Conservation (phyloP, 2,888 invertebrate species). For the Heliconius sara region DNA sequence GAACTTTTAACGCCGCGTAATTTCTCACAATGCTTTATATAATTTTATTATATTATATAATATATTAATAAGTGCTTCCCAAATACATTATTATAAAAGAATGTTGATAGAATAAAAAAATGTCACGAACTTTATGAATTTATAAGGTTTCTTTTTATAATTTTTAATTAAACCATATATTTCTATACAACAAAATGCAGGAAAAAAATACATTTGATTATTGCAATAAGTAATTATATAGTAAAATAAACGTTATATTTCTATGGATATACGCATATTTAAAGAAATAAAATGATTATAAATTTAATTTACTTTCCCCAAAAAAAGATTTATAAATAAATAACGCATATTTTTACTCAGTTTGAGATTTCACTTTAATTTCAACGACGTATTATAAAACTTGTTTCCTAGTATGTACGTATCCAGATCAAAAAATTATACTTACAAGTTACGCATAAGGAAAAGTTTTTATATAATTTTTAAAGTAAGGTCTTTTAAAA, state of each 20-base stretch:
- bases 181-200: too few species aligned
- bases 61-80: background rate
- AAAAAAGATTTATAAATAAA: background rate
- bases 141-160: too few species aligned
- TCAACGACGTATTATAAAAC: conserved; percentile 9
- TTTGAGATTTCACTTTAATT: conserved; percentile 14
- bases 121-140: too few species aligned
- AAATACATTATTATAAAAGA: background rate
- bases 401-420: background rate
- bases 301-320: conserved; percentile 5
- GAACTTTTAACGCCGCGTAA: background rate
- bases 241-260: too few species aligned
- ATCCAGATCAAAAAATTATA: background rate
- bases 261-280: background rate
- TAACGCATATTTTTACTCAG: background rate
- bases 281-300: background rate
- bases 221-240: too few species aligned
- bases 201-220: too few species aligned
- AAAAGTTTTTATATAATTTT: conserved; percentile 19
- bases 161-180: too few species aligned
- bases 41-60: conserved; percentile 9
- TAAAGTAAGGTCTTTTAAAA: conserved; percentile 20
- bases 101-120: too few species aligned
- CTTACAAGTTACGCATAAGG: conserved; percentile 27
- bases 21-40: conserved; percentile 3